Base-by-base conservation (phyloP, 2,797 vertebrate genomes). In the Hipposideros larvatus region DNA sequence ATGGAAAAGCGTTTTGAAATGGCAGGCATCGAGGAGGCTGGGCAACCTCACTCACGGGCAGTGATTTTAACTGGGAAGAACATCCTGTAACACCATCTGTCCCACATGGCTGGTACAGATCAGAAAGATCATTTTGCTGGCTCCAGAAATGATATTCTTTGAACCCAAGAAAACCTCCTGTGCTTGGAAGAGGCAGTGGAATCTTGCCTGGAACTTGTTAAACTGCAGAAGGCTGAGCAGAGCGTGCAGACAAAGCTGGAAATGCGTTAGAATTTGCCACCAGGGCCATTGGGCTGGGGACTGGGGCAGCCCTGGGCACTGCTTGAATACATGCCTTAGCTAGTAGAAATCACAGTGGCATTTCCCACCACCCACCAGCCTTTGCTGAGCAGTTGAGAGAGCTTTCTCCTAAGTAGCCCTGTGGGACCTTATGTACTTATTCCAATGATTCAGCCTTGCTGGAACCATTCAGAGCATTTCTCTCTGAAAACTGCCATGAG, bases 91-190 rank as follows among this genome's bases (percentile, higher is more conserved):
- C 2, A 3, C 41, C 70, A 68, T 90, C 90, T 96, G 91, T 65
- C 68, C 87, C 51, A 85, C 21, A 48, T n/a, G 61, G 34, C 41
- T 11, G 16, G 57, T 59, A 79, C 6, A 48, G 77, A 21, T 86
- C 37, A 70, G 26, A 78, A 96, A 91, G 71, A 90, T 73, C 61
- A 28, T 59, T 66, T 55, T 84, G 14, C 16, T 13, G 5, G 22
- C 68, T 96, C 57, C 10, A 84, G 63, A 82, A 96, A 95, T 77
- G 18, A 53, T 82, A 75, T 51, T 96, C 16, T 74, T 87, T 94
- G 70, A 95, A 84, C 79, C 77, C 61, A 89, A 85, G 93, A 95
- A 90, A 83, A 43, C 11, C 28, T 78, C 68, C 78, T 89, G 43
- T 77, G 55, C 61, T 88, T 71, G 74, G 34, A 91, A 90, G 65